Evolutionary conservation across 1,140 invertebrate genomes (phyloP), one percentile per base, ranked within the genome.

Genomic region (Cyclargus thomasi): DNA sequence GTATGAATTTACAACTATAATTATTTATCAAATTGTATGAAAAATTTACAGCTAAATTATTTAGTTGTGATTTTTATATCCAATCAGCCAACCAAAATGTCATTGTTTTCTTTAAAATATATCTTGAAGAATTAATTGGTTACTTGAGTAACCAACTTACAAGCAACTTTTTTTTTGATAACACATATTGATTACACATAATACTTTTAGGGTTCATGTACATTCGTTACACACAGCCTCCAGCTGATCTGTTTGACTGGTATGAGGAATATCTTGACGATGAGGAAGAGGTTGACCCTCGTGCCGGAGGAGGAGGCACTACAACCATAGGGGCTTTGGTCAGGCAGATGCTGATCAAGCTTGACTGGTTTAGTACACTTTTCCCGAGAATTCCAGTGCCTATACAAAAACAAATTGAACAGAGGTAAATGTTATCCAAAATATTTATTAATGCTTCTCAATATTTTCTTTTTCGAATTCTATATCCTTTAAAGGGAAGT

Each of bases 371-470:
- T 91, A 97, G 97, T 2, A 99, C 99, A 6, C 91, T 99, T 14
- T 99, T 99, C 86, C 99, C 99, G 0, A 93, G 99, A 71, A 99
- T 99, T 89, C 99, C 99, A n/a, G 98, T 99, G 39, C 98, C 98
- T 16, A 99, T 99, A 76, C 98, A 99, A 90, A 98, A 96, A 83
- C 95, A 95, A 83, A 93, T 97, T 70, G 96, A 97, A 81, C 94
- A 94, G 78, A 94, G 81, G 90, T 91, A 83, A 65, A 80, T 80
- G 71, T 14, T 14, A 8, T 29, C 29, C 1, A 29, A 0, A 29
- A 6, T 29, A 29, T 2, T 23, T 23, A 23, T 23, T 29, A 29
- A 29, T 29, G 29, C 29, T 29, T 4, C 4, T 29, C n/a, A n/a
- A n/a, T 29, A 3, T 29, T 29, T 29, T 29, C n/a, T 29, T 2